Evolutionary conservation across 2,888 invertebrate species (phyloP).

Genomic region (Psococerastis gibbosa): DNA sequence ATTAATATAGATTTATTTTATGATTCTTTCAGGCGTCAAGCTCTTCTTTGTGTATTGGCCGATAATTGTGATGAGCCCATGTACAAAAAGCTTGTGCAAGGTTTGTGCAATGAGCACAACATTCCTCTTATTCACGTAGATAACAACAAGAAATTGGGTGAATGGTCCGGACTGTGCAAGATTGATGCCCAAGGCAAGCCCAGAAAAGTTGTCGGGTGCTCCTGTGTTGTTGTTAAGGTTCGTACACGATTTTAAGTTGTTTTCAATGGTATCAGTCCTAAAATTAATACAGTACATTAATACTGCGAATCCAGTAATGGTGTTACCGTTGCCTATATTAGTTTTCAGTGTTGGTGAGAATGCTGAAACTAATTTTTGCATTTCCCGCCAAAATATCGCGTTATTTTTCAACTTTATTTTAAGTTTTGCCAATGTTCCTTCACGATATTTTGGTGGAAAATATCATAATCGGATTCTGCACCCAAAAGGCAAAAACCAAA

Average conservation of each 20-base stretch:
- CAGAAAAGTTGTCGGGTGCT: conserved; percentile 95
- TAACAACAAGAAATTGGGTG: conserved; percentile 96
- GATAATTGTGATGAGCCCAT: conserved; percentile 97
- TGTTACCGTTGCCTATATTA: too few relatives aligned
- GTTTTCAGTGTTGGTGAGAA: too few relatives aligned
- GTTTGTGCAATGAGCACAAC: conserved; percentile 94
- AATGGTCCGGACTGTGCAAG: conserved; percentile 99
- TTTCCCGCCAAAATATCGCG: background rate
- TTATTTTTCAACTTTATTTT: conserved; percentile 7
- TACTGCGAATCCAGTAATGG: too few relatives aligned
- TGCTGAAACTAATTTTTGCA: too few relatives aligned
- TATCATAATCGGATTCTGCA: too few relatives aligned
- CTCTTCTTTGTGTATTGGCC: conserved; percentile 87
- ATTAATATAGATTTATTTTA: conserved; percentile 13
- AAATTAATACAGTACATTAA: too few relatives aligned
- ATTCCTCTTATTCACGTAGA: conserved; percentile 95
- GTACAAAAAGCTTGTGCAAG: conserved; percentile 94
- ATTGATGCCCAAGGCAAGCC: conserved; percentile 98
- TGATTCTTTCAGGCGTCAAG: conserved; percentile 58
- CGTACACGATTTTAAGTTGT: conserved; percentile 19
- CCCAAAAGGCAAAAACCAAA: too few relatives aligned
- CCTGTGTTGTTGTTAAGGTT: conserved; percentile 90
- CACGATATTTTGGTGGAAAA: too few relatives aligned
- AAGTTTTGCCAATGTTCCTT: conserved; percentile 14
- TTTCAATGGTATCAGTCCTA: background rate